Base-by-base conservation (phyloP, 2,888 invertebrate genomes). In the Lobophora halterata region DNA sequence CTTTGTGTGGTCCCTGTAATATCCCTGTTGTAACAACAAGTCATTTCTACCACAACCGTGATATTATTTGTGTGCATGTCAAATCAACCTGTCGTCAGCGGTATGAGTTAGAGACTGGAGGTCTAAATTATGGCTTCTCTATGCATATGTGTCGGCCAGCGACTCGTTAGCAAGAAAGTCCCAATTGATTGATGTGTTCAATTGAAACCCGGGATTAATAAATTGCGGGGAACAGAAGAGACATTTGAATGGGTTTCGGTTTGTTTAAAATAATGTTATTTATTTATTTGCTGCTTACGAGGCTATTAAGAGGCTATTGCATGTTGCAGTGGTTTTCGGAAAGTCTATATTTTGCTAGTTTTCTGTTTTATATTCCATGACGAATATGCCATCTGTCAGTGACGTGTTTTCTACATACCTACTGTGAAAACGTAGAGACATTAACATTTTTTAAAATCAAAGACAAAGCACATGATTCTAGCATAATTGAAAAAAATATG, bases 111-210 rank as follows among this genome's bases (percentile, higher is more conserved):
- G 63, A 52, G 65, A 55, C 65, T 56, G 74, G 59, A 75, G 70
- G 74, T 66, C 79, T 82, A 75, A 85, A 79, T 83, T 82, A 85
- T 82, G 65, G 79, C 60, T 67, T 71, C 68, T 64, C 56, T 75
- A 82, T 82, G 81, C 82, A 85, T 83, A 83, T 82, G 79, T 78
- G 78, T 59, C 54, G 41, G 54, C 64, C 62, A 65, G 60, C 55
- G 44, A 65, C 77, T 81, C 79, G 81, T 80, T 80, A 80, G 74
- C 51, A 54, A 36, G 47, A 47, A 39, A 49, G 34, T 25, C 51
- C 48, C 51, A 50, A 55, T 57, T 71, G 73, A 73, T 72, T 68
- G 73, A 73, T 73, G 70, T 59, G 19, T 38, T 25, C 46, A 43
- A 52, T 50, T 44, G 43, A 52, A 44, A 26, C 38, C 21, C 35